These are phyloP conservation scores for Ceyx margarethae DNA, from an alignment of 2,113 vertebrate species.

Conservation along the genomic window DNA sequence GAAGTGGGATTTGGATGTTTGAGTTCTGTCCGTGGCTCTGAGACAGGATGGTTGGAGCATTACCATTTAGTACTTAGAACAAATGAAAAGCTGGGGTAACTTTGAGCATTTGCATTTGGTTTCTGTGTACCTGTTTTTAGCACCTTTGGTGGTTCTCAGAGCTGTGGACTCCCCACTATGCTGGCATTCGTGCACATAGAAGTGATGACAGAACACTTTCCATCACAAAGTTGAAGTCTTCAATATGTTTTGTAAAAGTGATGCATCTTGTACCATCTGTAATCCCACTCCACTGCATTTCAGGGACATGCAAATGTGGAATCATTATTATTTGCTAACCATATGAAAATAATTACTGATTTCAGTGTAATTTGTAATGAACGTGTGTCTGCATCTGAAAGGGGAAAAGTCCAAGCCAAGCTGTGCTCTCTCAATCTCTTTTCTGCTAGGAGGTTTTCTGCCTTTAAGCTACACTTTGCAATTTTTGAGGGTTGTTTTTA, in stretches of 20 bases:
- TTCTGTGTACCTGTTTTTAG: neutral
- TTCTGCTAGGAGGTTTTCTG: neutral
- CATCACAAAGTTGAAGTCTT: conserved; percentile 26
- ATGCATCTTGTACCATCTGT: conserved; percentile 46
- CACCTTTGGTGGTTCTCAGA: neutral
- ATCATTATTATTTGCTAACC: conserved; percentile 39
- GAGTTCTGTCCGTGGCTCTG: conserved; percentile 15
- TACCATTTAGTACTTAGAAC: neutral
- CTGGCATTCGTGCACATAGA: neutral
- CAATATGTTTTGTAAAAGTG: conserved; percentile 50
- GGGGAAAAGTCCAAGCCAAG: conserved; percentile 5
- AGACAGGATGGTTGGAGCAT: neutral
- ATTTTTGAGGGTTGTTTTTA: neutral
- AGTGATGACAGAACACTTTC: conserved; percentile 54
- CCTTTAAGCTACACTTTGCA: conserved; percentile 4
- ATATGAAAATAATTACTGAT: conserved; percentile 49
- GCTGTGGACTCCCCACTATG: neutral
- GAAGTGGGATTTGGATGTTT: neutral
- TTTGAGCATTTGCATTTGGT: neutral
- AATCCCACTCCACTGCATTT: conserved; percentile 32
- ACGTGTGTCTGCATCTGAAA: neutral
- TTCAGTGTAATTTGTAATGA: conserved; percentile 33
- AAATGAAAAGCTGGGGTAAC: neutral
- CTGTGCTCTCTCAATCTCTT: neutral
- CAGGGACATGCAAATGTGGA: conserved; percentile 35